phyloP scores from a whole-genome alignment of 2,113 vertebrate genomes.

The Trachemys scripta region DNA sequence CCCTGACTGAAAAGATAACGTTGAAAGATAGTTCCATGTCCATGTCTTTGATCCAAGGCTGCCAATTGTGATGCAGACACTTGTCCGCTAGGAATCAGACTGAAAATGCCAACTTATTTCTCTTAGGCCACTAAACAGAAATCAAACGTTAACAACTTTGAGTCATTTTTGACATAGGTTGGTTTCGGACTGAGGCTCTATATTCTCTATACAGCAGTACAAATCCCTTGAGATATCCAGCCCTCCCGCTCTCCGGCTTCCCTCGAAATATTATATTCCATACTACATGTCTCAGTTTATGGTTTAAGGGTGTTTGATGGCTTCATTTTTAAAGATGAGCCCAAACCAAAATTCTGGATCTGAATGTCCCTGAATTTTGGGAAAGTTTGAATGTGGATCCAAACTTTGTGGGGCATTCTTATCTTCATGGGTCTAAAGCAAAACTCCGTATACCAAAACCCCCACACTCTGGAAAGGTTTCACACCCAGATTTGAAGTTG shows the following conservation, averaged over 20 bases:
- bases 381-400: background rate
- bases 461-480: background rate
- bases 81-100: background rate
- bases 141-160: background rate
- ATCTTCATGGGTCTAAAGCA: background rate
- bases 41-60: background rate
- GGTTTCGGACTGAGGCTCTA: background rate
- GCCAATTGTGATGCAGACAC: background rate
- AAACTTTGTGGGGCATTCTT: background rate
- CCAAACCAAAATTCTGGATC: background rate
- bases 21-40: background rate
- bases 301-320: background rate
- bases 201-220: background rate
- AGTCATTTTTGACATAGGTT: background rate
- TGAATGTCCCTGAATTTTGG: background rate
- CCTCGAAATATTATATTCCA: background rate
- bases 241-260: background rate
- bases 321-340: rapidly evolving
- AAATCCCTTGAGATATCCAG: background rate
- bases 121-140: background rate
- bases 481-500: background rate
- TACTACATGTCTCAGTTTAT: background rate
- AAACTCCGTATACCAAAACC: background rate
- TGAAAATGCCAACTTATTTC: background rate
- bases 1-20: background rate